Conservation (phyloP, 2,797 vertebrate species). For the Tarsius wallacei region DNA sequence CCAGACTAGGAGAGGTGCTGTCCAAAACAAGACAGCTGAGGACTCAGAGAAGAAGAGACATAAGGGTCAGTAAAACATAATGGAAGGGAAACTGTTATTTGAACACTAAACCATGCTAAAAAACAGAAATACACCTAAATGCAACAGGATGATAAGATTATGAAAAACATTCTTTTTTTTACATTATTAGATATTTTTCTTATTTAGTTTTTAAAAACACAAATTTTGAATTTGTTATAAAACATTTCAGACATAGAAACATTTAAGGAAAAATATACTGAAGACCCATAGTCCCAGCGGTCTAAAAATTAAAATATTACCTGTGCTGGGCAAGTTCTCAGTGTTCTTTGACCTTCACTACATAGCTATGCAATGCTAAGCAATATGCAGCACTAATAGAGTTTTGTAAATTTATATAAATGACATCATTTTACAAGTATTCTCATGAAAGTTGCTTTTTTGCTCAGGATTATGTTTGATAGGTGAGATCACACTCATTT, state of each 20-base stretch:
- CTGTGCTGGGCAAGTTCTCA: neutral
- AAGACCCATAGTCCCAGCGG: neutral
- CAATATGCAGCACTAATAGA: neutral
- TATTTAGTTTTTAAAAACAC: constrained; percentile 43
- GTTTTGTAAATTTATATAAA: neutral
- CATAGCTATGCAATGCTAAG: neutral
- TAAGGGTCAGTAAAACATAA: neutral
- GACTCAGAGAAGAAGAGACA: neutral
- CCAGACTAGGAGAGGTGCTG: neutral
- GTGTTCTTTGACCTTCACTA: neutral
- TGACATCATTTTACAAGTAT: neutral
- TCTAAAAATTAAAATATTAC: neutral
- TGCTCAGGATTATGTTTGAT: neutral
- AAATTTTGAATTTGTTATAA: neutral
- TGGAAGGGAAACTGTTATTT: neutral
- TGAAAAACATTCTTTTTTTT: neutral
- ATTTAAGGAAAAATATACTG: neutral
- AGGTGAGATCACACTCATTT: neutral
- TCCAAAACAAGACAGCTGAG: neutral
- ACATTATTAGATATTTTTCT: neutral
- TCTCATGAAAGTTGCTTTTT: constrained; percentile 27
- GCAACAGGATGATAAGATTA: neutral
- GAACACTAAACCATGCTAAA: neutral
- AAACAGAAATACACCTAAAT: neutral
- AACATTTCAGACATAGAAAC: constrained; percentile 54